Percentiles rank a stretch among this genome's conserved stretches.
phyloP scores from a whole-genome alignment of 2,113 vertebrate genomes.

The Porphyrio hochstetteri region DNA sequence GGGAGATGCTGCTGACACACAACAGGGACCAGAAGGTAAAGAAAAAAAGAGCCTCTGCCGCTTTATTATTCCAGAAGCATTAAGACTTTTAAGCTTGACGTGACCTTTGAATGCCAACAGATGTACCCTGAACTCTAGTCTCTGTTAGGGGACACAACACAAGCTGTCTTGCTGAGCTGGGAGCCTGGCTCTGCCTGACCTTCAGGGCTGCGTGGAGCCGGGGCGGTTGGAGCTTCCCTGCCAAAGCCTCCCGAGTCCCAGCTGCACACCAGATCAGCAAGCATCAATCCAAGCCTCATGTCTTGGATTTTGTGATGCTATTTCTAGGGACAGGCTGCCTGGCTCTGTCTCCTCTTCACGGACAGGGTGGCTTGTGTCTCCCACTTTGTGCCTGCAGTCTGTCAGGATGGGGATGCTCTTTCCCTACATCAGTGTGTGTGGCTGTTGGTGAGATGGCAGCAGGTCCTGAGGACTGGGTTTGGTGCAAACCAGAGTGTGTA shows the following conservation, averaged over 20 bases:
- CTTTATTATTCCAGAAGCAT: background rate
- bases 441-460: background rate
- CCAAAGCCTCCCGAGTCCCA: background rate
- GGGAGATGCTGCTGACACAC: fast-evolving
- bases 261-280: background rate
- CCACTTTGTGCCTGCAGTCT: fast-evolving
- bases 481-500: background rate
- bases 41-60: background rate
- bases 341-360: background rate
- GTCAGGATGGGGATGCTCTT: background rate
- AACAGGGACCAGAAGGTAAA: background rate
- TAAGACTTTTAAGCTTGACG: background rate
- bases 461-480: background rate
- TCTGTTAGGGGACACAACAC: background rate
- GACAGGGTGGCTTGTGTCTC: too few species aligned
- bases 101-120: background rate
- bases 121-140: background rate
- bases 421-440: fast-evolving
- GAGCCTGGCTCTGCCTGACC: background rate
- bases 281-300: fast-evolving
- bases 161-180: background rate
- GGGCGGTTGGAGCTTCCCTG: background rate
- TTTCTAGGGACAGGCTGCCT: background rate
- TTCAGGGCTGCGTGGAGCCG: background rate
- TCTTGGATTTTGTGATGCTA: background rate